Conservation (phyloP, 2,113 vertebrate genomes). For the Phalacrocorax carbo region DNA sequence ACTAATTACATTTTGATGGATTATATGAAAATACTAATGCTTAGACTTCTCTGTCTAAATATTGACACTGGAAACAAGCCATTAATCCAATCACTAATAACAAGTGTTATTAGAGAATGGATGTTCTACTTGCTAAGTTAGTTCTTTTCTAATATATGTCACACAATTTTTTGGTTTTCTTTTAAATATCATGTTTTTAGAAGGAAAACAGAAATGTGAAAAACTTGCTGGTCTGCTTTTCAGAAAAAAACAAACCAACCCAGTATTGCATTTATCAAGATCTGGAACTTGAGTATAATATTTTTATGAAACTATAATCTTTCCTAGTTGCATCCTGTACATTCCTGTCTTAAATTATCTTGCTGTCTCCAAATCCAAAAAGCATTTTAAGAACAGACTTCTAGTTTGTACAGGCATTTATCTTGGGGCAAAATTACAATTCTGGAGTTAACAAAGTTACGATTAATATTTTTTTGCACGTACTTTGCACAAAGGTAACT, state of each 20-base stretch:
- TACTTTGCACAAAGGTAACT: not conserved
- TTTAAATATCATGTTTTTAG: not conserved
- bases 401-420: not conserved
- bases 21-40: not conserved
- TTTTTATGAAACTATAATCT: not conserved
- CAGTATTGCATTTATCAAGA: not conserved
- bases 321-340: not conserved
- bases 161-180: not conserved
- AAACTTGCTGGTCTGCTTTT: not conserved
- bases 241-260: not conserved
- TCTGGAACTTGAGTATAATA: not conserved
- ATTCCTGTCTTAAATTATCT: not conserved
- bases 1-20: not conserved
- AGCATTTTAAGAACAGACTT: not conserved
- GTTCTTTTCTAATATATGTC: not conserved
- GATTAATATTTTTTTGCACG: fast-evolving
- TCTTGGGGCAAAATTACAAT: not conserved
- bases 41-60: not conserved
- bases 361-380: not conserved
- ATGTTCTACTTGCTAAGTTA: not conserved
- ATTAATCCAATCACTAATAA: too few species aligned
- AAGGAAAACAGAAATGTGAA: not conserved
- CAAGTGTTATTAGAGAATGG: not conserved
- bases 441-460: not conserved
- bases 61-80: not conserved